Evolutionary conservation across 2,888 invertebrate genomes (phyloP), one percentile per base, ranked within the genome.

Genomic region (Gryllus longicercus): DNA sequence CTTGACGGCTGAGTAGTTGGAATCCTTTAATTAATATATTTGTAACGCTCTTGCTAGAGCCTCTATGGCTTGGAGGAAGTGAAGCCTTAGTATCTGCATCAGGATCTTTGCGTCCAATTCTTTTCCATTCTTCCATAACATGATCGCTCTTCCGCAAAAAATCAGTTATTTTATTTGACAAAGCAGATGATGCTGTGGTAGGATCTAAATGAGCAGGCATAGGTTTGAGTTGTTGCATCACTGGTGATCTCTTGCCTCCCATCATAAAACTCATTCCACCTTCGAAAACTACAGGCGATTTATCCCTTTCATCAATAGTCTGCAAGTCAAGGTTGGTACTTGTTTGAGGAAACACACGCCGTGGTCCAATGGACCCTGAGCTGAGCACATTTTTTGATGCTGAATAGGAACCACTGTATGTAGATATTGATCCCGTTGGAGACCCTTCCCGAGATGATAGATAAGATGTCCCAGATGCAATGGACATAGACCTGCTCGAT

Each of bases 111-210:
- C 91, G 91, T 0, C 94, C 94, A 78, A 93, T 84, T 82, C 92
- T 89, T 80, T 91, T 90, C 96, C 96, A 96, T 85, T 96, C 95
- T 84, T 96, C 95, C 91, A 94, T 94, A 1, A 96, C 92, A 86
- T 96, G 96, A 87, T 96, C 96, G 4, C 96, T 96, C 82, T 94
- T 90, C 85, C 91, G 91, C 51, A 96, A 88, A 84, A 96, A 96
- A 85, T 92, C 93, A 80, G 93, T 91, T 79, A 96, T 96, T 87
- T 94, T 94, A 63, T 89, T 90, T 51, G 92, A 91, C 23, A 96
- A 88, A 83, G 92, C 92, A 81, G 93, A 93, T 0, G 95, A 95
- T 2, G 94, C 93, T 0, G 95, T 95, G 78, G 92, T 90, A 74
- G 93, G 91, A 85, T 95, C 94, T 83, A 92, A 87, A 85, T 93